Evolutionary conservation across 2,888 invertebrate species (phyloP), one percentile per base, ranked within the genome.

Genomic region (Parascotia fuliginaria): DNA sequence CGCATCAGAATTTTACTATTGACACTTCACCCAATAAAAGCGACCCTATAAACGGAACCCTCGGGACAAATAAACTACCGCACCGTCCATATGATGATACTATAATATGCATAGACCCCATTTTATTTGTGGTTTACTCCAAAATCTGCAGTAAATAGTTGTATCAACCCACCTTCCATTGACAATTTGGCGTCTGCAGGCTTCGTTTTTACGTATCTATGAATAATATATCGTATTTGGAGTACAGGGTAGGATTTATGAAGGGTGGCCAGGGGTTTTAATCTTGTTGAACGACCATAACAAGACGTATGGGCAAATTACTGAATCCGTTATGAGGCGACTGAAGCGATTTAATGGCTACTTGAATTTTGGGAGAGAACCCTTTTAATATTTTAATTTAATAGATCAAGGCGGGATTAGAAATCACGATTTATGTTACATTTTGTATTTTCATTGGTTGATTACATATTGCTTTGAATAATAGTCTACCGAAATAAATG

Each of bases 271-370:
- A 71, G 53, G 81, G 86, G 87, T 85, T 91, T 92, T 91, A 90
- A 91, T 91, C 90, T 89, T 76, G 75, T 70, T 76, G 74, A 87
- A 87, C 85, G 87, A 85, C 89, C 87, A 88, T 90, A 90, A 89
- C 87, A 88, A 90, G 89, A 91, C 83, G 83, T 85, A 89, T 89
- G 87, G 85, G 77, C 81, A 87, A 92, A 92, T 91, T 88, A 89
- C 89, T 83, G 88, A 88, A 89, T 90, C 76, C 78, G 83, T 85
- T 89, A 89, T 87, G 78, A 86, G 85, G 73, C 72, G 44, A 60
- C 58, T 79, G 78, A 75, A 83, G 70, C 81, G 81, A 87, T 88
- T 90, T 87, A 85, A 89, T 87, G 79, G 83, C 75, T 73, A 68
- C 81, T 83, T 79, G 80, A 84, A 81, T 84, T 87, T 83, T 80